A percentile compares a stretch with the other conserved stretches of the same genome.
These are phyloP conservation scores for Cyphomyrus discorhynchus DNA, from an alignment of 2,113 vertebrate genomes.

Conservation along the genomic window DNA sequence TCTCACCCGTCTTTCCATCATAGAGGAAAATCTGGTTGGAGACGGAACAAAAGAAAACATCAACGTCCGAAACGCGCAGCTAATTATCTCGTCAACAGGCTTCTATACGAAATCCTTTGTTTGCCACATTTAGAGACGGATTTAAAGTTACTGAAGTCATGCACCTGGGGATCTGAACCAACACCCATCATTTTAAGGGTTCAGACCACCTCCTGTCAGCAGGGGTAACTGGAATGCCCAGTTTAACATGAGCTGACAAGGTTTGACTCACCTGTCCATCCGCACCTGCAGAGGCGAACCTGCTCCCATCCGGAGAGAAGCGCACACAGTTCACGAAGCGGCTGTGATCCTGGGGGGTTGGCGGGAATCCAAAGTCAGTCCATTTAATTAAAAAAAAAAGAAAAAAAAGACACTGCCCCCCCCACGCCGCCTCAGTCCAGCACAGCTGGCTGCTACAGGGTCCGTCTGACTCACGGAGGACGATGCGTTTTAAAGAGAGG, in stretches of 20 bases:
- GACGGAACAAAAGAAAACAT: neutral
- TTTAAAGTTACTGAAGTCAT: neutral
- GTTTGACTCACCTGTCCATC: constrained; percentile 75
- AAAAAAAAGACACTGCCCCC: neutral
- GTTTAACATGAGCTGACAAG: neutral
- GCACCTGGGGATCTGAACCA: neutral
- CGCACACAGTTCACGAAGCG: constrained; percentile 90
- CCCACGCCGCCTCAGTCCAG: neutral
- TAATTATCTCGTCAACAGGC: neutral
- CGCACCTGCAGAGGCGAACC: constrained; percentile 76
- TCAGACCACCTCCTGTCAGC: neutral
- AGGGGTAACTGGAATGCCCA: neutral
- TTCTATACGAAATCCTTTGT: neutral
- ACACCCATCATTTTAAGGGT: neutral
- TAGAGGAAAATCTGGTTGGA: constrained; percentile 71
- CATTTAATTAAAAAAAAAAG: neutral
- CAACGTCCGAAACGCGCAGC: neutral
- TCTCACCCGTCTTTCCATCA: constrained; percentile 77
- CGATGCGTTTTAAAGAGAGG: neutral
- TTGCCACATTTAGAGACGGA: neutral
- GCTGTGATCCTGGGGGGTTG: constrained; percentile 67
- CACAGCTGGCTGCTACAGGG: neutral
- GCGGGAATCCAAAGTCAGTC: neutral
- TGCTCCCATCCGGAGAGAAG: constrained; percentile 83
- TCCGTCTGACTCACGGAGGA: neutral